Evolutionary conservation across 2,113 vertebrate genomes (phyloP).

Genomic region (Chelonoidis abingdonii): DNA sequence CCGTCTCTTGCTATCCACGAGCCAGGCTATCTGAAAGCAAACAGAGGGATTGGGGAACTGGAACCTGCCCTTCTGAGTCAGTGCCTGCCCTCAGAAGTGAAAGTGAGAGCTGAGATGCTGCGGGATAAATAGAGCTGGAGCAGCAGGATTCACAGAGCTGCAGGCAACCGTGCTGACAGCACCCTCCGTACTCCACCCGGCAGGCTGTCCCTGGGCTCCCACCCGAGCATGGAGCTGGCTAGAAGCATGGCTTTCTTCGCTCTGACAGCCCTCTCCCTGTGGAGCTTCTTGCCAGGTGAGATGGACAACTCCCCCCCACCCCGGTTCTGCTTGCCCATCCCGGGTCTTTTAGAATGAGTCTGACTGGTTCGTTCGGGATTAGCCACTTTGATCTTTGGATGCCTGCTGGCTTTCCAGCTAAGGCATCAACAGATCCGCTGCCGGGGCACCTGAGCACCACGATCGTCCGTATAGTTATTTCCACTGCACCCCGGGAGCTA

Average conservation of each 20-base stretch:
- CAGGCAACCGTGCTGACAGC: neutral
- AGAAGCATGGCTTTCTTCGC: neutral
- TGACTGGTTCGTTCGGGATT: too few species aligned
- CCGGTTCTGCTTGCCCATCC: too few species aligned
- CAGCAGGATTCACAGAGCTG: neutral
- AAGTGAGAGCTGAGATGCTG: neutral
- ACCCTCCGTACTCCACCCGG: neutral
- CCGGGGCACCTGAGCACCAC: too few species aligned
- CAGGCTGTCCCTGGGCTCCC: too few species aligned
- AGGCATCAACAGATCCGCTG: too few species aligned
- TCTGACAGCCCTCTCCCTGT: neutral
- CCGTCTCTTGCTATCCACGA: too few species aligned
- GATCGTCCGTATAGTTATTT: too few species aligned
- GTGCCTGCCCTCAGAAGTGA: neutral
- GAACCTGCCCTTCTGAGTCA: neutral
- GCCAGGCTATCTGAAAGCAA: neutral
- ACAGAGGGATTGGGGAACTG: accelerated
- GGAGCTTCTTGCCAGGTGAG: neutral
- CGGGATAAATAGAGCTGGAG: neutral
- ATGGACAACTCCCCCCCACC: accelerated
- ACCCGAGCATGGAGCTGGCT: neutral
- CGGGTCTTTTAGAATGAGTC: too few species aligned
- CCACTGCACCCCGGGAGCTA: too few species aligned
- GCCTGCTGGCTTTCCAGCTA: too few species aligned
- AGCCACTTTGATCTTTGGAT: too few species aligned